phyloP scores from a whole-genome alignment of 2,113 vertebrate species.

The Microtus richardsoni region DNA sequence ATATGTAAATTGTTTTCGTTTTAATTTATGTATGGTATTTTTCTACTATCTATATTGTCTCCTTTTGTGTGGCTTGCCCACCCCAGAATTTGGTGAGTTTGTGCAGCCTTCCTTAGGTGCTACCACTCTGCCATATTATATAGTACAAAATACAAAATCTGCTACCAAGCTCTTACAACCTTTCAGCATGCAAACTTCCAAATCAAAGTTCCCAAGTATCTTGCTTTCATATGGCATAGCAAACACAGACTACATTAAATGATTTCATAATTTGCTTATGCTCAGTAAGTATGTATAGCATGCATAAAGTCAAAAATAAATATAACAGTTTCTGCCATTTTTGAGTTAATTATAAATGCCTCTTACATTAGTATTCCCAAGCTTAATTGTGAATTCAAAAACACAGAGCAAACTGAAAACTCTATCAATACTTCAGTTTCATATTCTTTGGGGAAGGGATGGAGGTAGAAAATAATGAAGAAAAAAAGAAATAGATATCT shows the following conservation, averaged over 20 bases:
- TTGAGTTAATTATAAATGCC: background rate
- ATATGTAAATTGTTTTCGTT: background rate
- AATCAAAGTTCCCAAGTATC: background rate
- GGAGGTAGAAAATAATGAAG: background rate
- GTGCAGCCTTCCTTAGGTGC: background rate
- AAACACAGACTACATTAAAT: background rate
- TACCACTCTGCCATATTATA: background rate
- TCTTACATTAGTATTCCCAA: conserved; percentile 33
- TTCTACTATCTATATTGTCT: background rate
- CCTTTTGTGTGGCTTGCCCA: background rate
- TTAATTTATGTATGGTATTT: background rate
- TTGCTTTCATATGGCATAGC: background rate
- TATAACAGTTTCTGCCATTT: conserved; percentile 6
- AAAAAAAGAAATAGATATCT: background rate
- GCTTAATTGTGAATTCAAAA: background rate
- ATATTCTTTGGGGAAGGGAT: background rate
- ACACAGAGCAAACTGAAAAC: background rate
- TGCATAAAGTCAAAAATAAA: conserved; percentile 48
- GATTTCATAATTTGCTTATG: background rate
- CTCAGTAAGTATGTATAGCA: conserved; percentile 15
- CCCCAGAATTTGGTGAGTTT: background rate
- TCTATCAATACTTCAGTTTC: background rate
- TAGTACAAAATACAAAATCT: background rate
- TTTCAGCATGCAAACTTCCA: background rate
- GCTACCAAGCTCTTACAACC: background rate